Evolutionary conservation across 2,888 invertebrate species (phyloP), one percentile per base, ranked within the genome.

Genomic region (Apamea monoglypha): DNA sequence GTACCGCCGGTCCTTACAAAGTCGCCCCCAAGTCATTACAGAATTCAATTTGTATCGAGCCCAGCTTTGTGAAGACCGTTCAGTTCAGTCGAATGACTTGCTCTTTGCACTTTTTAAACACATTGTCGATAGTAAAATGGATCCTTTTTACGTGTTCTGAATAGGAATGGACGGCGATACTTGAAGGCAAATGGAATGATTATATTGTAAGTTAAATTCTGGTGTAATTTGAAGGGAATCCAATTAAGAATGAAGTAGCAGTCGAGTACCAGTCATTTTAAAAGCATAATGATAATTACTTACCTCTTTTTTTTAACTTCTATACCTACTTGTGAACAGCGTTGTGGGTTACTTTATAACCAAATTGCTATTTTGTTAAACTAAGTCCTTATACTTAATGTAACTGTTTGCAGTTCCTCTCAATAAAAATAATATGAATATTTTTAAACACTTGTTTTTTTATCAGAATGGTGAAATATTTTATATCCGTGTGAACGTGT

Each of bases 11-110:
- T 76, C 29, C 76, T 66, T 69, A 79, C 85, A 84, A 78, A 84
- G 70, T 76, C 63, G 61, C 72, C 66, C 70, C 69, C 66, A 68
- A 82, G 88, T 88, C 88, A 88, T 88, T 89, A 88, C 83, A 73
- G 87, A 82, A 90, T 89, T 88, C 88, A 90, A 88, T 89, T 89
- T 89, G 84, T 88, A 88, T 88, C 81, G 88, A 77, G 72, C 72
- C 64, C 75, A 84, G 81, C 71, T 86, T 81, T 80, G 79, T 77
- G 86, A 79, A 76, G 70, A 81, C 70, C 79, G 78, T 78, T 89
- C 76, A 47, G 72, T 69, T 89, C 76, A 63, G 68, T 67, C n/a
- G 71, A 82, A 88, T 90, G 88, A 88, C 82, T 82, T 82, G 88
- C 88, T 74, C 83, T 88, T 89, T 86, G 76, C 90, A 89, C 87